phyloP scores from a whole-genome alignment of 2,797 vertebrate species.

The Tragopan temminckii region DNA sequence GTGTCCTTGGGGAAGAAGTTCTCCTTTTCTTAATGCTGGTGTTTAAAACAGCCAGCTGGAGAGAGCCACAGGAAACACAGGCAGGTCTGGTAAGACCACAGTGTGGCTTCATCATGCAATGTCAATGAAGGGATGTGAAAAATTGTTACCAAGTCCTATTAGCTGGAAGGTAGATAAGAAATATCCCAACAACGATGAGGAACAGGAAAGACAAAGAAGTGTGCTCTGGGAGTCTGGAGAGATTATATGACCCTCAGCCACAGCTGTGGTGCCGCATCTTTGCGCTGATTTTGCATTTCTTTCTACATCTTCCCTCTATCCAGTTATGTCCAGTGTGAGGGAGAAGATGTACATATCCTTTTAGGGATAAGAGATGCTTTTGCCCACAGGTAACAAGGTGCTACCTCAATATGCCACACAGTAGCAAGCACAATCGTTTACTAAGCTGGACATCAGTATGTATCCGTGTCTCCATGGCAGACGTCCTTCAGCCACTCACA shows the following conservation, averaged over 20 bases:
- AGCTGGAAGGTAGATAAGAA: background rate
- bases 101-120: background rate
- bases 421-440: background rate
- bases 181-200: background rate
- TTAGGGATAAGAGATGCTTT: background rate
- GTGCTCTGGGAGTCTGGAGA: background rate
- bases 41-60: background rate
- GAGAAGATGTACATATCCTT: background rate
- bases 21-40: background rate
- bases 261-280: background rate
- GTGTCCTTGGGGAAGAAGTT: background rate
- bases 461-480: background rate
- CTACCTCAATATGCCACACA: background rate
- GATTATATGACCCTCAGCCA: rapidly evolving
- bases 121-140: background rate
- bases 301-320: background rate
- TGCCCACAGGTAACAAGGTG: background rate
- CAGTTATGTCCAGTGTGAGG: background rate
- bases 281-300: background rate
- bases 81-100: background rate
- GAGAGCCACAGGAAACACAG: background rate
- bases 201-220: background rate
- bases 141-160: background rate
- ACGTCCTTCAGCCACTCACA: background rate
- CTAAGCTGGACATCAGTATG: background rate